Percentiles rank a stretch among this genome's conserved stretches.
These are phyloP conservation scores for Palythoa caribaeorum DNA, from an alignment of 92 coral and sea anemone species.

Conservation along the genomic window DNA sequence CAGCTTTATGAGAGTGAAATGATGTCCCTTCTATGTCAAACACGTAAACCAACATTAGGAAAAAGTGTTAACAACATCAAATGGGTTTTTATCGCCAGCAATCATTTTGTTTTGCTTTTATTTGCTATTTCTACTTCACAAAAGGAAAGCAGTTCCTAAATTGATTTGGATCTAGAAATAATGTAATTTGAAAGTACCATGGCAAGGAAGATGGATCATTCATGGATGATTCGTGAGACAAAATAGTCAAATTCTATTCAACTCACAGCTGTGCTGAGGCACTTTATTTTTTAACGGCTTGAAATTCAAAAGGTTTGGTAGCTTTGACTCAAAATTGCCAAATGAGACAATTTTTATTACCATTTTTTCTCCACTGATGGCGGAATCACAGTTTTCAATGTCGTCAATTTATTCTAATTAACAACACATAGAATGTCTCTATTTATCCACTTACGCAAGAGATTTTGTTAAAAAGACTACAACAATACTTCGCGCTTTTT, in stretches of 20 bases:
- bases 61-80: not conserved
- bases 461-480: not conserved
- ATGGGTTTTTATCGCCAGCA: too few species aligned
- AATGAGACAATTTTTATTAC: slow-evolving; percentile 5
- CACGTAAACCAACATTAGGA: not conserved
- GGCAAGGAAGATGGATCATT: not conserved
- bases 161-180: not conserved
- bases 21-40: not conserved
- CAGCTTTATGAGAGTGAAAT: not conserved
- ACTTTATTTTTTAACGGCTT: not conserved
- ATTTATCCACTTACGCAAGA: slow-evolving; percentile 21
- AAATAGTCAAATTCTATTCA: slow-evolving; percentile 10
- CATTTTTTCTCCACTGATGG: not conserved
- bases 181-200: not conserved
- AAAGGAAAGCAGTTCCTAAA: not conserved
- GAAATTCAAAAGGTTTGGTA: slow-evolving; percentile 12
- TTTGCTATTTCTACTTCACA: not conserved
- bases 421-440: not conserved
- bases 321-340: not conserved
- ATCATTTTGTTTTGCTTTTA: not conserved
- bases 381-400: not conserved
- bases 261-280: slow-evolving; percentile 6
- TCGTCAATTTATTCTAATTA: not conserved
- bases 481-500: not conserved
- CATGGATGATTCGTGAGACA: slow-evolving; percentile 20